A percentile compares a stretch with the other conserved stretches of the same genome.
Conservation (phyloP, 2,113 vertebrate genomes). For the Charina bottae region DNA sequence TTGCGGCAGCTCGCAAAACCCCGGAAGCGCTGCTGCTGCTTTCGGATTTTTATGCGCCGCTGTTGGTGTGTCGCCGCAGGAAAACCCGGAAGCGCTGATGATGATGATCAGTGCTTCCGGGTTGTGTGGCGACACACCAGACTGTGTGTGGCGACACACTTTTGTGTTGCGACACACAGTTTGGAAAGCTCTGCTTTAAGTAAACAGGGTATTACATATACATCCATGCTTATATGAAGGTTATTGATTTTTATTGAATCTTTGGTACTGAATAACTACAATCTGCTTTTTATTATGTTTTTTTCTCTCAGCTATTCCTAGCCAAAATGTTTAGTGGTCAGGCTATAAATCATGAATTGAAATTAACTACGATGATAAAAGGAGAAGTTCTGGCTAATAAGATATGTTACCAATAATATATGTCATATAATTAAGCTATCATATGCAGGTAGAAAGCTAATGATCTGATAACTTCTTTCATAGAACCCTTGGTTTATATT, state of each 20-base stretch:
- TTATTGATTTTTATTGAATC: neutral
- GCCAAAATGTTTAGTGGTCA: neutral
- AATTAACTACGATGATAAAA: neutral
- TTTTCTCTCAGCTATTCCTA: neutral
- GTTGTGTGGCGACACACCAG: no score
- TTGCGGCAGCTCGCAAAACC: no score
- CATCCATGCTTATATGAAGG: neutral
- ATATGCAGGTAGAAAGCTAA: neutral
- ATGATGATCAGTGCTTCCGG: no score
- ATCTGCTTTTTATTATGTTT: neutral
- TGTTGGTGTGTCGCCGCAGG: no score
- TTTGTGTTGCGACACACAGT: no score
- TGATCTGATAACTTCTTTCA: neutral
- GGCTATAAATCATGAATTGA: neutral
- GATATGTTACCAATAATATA: neutral
- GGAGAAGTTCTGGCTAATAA: neutral
- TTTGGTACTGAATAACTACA: neutral
- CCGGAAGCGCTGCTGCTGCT: no score
- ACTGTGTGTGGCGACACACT: no score
- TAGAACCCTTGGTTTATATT: neutral
- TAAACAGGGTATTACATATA: neutral
- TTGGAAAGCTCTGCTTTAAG: no score
- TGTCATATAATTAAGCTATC: neutral
- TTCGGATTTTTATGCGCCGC: no score
- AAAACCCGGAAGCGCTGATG: no score